Evolutionary conservation across 2,888 invertebrate genomes (phyloP).

Genomic region (Chalcosyrphus nemorum): DNA sequence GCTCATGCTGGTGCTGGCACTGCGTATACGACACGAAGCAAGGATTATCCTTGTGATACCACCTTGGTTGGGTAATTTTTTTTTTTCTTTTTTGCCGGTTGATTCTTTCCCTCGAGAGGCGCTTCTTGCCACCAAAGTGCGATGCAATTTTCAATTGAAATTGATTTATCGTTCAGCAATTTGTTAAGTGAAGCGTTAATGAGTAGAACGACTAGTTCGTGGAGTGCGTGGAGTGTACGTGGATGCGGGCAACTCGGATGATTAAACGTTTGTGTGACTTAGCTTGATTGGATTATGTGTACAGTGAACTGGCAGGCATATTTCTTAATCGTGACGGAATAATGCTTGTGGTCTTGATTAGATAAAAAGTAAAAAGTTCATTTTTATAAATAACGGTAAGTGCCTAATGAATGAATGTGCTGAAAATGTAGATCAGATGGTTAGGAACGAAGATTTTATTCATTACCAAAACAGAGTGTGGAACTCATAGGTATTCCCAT

Average conservation of each 20-base stretch:
- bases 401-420: too few species aligned
- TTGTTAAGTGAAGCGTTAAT: constrained; percentile 59
- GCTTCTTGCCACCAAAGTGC: background rate
- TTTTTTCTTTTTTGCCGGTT: constrained; percentile 36
- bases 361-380: too few species aligned
- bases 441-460: too few species aligned
- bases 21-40: constrained; percentile 21
- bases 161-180: constrained; percentile 65
- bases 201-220: constrained; percentile 18
- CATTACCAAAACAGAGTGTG: too few species aligned
- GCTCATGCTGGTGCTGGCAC: too few species aligned
- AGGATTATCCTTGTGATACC: constrained; percentile 4
- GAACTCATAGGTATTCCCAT: too few species aligned
- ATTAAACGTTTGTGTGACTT: constrained; percentile 50
- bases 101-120: constrained; percentile 20
- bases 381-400: too few species aligned
- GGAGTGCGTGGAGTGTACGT: constrained; percentile 23
- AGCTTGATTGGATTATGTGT: constrained; percentile 39
- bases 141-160: constrained; percentile 48
- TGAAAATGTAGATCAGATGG: too few species aligned
- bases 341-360: background rate
- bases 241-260: constrained; percentile 12
- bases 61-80: constrained; percentile 19
- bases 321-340: constrained; percentile 14
- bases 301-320: background rate